Evolutionary conservation across 2,888 invertebrate genomes (phyloP).

Genomic region (Rhimphoctona megacephalus): DNA sequence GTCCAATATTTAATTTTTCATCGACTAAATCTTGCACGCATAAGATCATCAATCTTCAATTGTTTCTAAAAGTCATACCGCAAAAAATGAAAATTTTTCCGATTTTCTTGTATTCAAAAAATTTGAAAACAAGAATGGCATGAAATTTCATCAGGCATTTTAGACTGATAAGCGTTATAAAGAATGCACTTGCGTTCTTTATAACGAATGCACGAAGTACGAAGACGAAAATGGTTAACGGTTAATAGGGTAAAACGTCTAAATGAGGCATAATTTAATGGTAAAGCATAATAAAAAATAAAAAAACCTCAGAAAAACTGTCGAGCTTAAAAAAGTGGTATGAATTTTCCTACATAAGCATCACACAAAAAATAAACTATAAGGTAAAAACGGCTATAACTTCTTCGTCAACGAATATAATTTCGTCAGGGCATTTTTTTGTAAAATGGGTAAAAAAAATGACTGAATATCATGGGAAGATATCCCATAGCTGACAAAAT

Average conservation of each 20-base stretch:
- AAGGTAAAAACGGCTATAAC: background rate
- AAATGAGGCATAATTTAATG: conserved; percentile 31
- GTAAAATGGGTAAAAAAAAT: background rate
- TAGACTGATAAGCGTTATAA: background rate
- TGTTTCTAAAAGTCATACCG: no score
- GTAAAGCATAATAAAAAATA: conserved; percentile 25
- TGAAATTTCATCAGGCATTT: no score
- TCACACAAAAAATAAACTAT: conserved; percentile 25
- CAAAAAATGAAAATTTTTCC: background rate
- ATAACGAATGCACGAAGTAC: no score
- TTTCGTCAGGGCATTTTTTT: background rate
- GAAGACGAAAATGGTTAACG: conserved; percentile 26
- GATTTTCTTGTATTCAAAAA: background rate
- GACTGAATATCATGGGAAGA: background rate
- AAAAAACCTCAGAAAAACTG: conserved; percentile 26
- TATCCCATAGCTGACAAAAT: background rate
- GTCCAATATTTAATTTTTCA: background rate
- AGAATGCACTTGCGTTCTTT: no score
- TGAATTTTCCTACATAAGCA: conserved; percentile 23
- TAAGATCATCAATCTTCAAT: no score
- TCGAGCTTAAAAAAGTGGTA: conserved; percentile 61
- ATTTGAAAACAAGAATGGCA: no score
- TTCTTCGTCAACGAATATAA: background rate
- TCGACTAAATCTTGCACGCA: background rate
- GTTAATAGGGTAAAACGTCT: conserved; percentile 26